Evolutionary conservation across 2,888 invertebrate species (phyloP).

Genomic region (Nysson spinosus): DNA sequence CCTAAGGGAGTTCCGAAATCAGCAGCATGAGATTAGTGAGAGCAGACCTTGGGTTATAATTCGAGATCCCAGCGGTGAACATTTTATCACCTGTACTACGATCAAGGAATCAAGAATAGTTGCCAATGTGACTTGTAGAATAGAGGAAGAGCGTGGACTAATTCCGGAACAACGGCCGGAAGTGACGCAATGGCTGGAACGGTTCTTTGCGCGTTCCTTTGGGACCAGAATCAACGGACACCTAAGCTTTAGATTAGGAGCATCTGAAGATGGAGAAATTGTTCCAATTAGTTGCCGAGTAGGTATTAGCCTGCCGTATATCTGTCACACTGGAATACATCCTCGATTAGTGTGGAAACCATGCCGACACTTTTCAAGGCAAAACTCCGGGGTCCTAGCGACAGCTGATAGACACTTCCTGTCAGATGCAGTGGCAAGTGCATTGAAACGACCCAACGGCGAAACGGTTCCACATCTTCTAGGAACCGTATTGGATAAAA

Average conservation of each 20-base stretch:
- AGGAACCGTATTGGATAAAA: constrained; percentile 85
- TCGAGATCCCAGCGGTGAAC: constrained; percentile 84
- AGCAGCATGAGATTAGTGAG: constrained; percentile 85
- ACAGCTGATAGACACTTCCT: constrained; percentile 35
- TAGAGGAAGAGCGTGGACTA: constrained; percentile 84
- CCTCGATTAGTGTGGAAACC: constrained; percentile 82
- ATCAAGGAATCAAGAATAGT: constrained; percentile 87
- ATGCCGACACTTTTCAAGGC: constrained; percentile 81
- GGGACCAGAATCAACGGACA: constrained; percentile 87
- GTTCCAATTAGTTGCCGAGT: constrained; percentile 85
- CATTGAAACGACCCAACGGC: constrained; percentile 78
- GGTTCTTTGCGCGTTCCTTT: constrained; percentile 83
- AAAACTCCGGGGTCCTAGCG: constrained; percentile 79
- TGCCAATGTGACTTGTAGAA: constrained; percentile 88
- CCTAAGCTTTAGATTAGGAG: constrained; percentile 87
- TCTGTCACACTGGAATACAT: constrained; percentile 86
- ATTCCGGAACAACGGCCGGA: constrained; percentile 83
- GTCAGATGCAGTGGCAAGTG: constrained; percentile 81
- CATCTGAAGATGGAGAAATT: constrained; percentile 80
- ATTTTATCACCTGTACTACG: constrained; percentile 89
- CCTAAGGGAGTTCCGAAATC: constrained; percentile 80
- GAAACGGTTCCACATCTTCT: constrained; percentile 66
- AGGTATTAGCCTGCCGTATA: constrained; percentile 88
- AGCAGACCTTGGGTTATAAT: constrained; percentile 89
- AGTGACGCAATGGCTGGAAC: constrained; percentile 85